phyloP scores from a whole-genome alignment of 2,797 vertebrate genomes.

The Okamejei kenojei region DNA sequence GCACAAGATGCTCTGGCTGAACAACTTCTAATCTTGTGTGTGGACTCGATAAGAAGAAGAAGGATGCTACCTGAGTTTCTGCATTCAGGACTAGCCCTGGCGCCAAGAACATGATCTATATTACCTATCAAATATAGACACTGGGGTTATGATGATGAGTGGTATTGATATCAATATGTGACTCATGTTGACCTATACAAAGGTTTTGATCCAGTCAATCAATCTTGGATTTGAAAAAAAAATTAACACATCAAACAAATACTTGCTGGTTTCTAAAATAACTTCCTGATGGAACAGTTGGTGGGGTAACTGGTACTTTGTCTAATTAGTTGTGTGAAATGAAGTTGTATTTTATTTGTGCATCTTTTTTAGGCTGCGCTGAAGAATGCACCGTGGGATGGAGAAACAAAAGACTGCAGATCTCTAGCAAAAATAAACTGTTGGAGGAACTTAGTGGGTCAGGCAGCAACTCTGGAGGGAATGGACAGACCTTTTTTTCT shows the following conservation, averaged over 20 bases:
- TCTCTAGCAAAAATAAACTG: too few relatives aligned
- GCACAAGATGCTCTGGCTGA: too few relatives aligned
- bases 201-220: background rate
- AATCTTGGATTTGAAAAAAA: background rate
- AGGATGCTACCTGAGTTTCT: background rate
- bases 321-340: background rate
- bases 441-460: too few relatives aligned
- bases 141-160: background rate
- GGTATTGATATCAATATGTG: background rate
- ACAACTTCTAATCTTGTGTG: too few relatives aligned
- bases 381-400: background rate
- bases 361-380: background rate
- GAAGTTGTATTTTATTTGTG: background rate
- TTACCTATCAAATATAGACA: background rate
- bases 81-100: background rate
- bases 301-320: background rate
- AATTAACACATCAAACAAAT: background rate
- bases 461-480: too few relatives aligned
- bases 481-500: too few relatives aligned
- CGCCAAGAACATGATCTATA: background rate
- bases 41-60: too few relatives aligned
- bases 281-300: background rate
- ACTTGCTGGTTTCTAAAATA: background rate
- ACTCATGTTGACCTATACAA: background rate
- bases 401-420: too few relatives aligned